Percentiles rank a stretch among this genome's conserved stretches.
Conservation (phyloP, 1,140 invertebrate genomes). For the Psix sp. region DNA sequence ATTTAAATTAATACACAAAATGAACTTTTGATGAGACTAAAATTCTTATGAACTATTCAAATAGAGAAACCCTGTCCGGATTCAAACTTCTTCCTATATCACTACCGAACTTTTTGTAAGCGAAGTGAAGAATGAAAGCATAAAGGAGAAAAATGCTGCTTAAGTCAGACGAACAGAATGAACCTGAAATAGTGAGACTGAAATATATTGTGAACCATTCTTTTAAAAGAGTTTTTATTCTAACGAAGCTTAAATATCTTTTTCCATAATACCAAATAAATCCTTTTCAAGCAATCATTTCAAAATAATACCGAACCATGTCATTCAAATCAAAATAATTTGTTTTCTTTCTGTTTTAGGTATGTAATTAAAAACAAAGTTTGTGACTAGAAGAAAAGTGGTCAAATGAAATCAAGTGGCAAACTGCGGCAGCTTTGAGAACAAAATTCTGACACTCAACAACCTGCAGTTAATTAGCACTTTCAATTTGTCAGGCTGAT, state of each 20-base stretch:
- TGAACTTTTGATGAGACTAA: too few relatives aligned
- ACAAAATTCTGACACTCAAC: neutral
- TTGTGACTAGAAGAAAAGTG: constrained; percentile 4
- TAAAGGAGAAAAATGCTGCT: constrained; percentile 31
- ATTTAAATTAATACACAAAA: too few relatives aligned
- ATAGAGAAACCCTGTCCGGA: neutral
- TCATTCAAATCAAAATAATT: too few relatives aligned
- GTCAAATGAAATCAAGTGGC: constrained; percentile 3
- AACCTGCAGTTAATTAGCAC: constrained; percentile 17
- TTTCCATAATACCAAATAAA: too few relatives aligned
- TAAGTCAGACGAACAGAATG: constrained; percentile 23
- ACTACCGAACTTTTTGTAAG: constrained; percentile 12
- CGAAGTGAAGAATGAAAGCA: constrained; percentile 3
- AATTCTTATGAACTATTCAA: too few relatives aligned
- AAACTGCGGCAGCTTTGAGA: too few relatives aligned
- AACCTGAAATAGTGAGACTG: neutral
- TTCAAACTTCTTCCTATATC: constrained; percentile 9
- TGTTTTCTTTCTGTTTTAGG: constrained; percentile 14
- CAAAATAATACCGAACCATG: too few relatives aligned
- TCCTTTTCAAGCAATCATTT: too few relatives aligned
- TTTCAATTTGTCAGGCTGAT: constrained; percentile 8
- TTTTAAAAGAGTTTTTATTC: too few relatives aligned
- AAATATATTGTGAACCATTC: neutral
- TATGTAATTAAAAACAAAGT: neutral
- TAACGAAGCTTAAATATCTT: too few relatives aligned